Evolutionary conservation across 2,113 vertebrate genomes (phyloP).

Genomic region (Aptenodytes forsteri): DNA sequence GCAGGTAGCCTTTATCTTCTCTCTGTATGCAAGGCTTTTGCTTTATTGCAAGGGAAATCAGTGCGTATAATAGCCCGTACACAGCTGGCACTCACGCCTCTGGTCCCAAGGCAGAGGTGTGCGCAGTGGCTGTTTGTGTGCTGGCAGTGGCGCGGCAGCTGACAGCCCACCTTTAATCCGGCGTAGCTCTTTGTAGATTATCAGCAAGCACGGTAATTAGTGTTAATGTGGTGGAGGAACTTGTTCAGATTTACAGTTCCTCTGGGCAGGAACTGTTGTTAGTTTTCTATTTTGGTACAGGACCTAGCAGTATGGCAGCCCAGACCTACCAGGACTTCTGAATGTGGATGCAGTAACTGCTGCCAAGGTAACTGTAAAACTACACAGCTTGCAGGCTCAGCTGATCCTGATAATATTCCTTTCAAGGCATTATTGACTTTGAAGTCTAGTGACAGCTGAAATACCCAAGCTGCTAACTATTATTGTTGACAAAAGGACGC

Average conservation of each 20-base stretch:
- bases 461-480: background rate
- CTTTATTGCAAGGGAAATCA: background rate
- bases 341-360: background rate
- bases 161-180: background rate
- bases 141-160: background rate
- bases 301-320: background rate
- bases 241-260: background rate
- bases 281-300: background rate
- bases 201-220: background rate
- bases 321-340: background rate
- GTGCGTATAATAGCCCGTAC: fast-evolving
- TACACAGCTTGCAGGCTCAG: background rate
- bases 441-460: background rate
- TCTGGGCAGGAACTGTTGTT: background rate
- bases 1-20: background rate
- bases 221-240: background rate
- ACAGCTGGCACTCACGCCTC: fast-evolving
- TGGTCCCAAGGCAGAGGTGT: background rate
- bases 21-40: background rate
- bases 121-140: background rate
- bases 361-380: background rate
- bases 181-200: fast-evolving
- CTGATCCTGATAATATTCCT: background rate
- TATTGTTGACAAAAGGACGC: background rate
- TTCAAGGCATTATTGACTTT: background rate